phyloP scores from a whole-genome alignment of 2,888 invertebrate species.

The Ptilodon capucinus region DNA sequence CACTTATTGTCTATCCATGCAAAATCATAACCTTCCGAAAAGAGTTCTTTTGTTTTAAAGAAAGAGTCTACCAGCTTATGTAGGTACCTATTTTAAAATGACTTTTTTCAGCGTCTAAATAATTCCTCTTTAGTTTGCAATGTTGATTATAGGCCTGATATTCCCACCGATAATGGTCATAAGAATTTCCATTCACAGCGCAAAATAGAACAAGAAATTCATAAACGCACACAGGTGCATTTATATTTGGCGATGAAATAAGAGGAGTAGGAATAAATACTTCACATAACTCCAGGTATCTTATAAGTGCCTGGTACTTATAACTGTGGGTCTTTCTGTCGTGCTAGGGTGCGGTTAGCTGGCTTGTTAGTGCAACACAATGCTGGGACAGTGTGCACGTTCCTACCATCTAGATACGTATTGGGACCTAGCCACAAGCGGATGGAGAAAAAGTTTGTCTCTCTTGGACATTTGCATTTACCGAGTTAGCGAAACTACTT shows the following conservation, averaged over 20 bases:
- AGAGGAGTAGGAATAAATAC: conserved; percentile 1
- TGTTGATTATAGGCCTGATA: background rate
- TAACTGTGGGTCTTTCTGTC: conserved; percentile 52
- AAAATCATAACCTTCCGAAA: no score
- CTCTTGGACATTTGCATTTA: conserved; percentile 39
- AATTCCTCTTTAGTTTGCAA: no score
- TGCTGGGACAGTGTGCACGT: conserved; percentile 52
- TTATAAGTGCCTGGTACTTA: conserved; percentile 25
- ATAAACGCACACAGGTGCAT: background rate
- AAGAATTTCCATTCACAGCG: background rate
- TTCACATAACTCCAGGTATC: background rate
- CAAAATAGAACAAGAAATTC: background rate
- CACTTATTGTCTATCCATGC: background rate
- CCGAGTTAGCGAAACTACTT: conserved; percentile 1
- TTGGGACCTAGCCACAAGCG: conserved; percentile 29
- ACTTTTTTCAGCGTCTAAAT: no score
- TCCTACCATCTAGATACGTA: conserved; percentile 47
- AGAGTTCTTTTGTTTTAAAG: no score
- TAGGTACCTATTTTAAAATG: no score
- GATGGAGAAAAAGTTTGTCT: conserved; percentile 40
- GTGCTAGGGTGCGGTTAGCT: conserved; percentile 67
- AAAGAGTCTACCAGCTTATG: no score
- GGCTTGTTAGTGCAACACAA: conserved; percentile 72
- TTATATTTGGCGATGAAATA: background rate
- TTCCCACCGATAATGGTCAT: background rate